Base-by-base conservation (phyloP, 1,140 invertebrate genomes). In the Spodoptera frugiperda region DNA sequence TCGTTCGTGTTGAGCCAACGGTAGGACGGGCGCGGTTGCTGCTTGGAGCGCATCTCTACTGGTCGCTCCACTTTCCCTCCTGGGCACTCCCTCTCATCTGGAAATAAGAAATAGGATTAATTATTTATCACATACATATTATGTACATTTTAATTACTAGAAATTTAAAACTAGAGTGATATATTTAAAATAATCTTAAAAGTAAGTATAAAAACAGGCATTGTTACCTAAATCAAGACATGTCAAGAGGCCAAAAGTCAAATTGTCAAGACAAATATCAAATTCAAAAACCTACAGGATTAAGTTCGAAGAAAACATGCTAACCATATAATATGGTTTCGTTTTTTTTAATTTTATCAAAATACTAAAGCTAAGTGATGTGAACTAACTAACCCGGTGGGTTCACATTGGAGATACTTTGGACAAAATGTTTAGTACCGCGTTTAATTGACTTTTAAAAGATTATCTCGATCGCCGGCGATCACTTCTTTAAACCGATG, bases 21-120 rank as follows among this genome's bases (percentile, higher is more conserved):
- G 84, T 95, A 95, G 71, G 94, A 94, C 9, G 94, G 94, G 81
- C 94, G 87, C 82, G 94, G 94, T 89, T 95, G 94, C 87, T 95
- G 94, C 88, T 95, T 95, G 84, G 94, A 95, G 89, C 94, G 93
- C 94, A 95, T 95, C 77, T 90, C 89, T 90, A 89, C 82, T 80
- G 71, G 19, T 80, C 79, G 80, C 79, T 74, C 79, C 80, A 82
- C 86, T 82, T 67, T 77, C 76, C 78, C 67, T 78, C 79, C 63
- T 79, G 65, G 82, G 72, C 82, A 82, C 82, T 76, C 46, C 61
- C 83, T 74, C 84, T 83, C 90, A 91, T 91, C 91, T 92, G 89
- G 0, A 84, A 84, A 6, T 78, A 79, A 63, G 25, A 51, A 46
- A 54, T 3, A 49, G 1, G 1, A 11, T n/a, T 19, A 6, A n/a